These are phyloP conservation scores for Sceloporus undulatus DNA, from an alignment of 2,113 vertebrate species.

Conservation along the genomic window DNA sequence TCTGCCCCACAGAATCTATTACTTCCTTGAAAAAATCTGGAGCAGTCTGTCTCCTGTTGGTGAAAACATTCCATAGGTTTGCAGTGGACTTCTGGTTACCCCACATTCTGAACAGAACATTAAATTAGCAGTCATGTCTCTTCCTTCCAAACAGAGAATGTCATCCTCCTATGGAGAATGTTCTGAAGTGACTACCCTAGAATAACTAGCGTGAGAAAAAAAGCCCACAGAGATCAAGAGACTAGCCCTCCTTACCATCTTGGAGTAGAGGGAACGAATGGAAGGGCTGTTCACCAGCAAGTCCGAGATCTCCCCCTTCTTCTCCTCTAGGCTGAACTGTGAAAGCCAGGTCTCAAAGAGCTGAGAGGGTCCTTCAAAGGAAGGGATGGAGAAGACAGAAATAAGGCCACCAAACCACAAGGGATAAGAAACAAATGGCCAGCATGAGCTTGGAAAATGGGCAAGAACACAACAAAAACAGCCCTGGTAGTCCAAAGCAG, in stretches of 20 bases:
- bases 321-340: slow-evolving; percentile 89
- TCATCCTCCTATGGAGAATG: background rate
- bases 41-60: too few species aligned
- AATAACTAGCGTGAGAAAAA: background rate
- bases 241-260: slow-evolving; percentile 86
- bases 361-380: slow-evolving; percentile 85
- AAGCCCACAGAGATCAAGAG: background rate
- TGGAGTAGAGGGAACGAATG: slow-evolving; percentile 94
- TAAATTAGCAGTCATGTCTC: background rate
- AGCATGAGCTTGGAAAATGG: background rate
- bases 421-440: background rate
- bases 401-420: background rate
- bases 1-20: too few species aligned
- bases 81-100: too few species aligned
- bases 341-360: slow-evolving; percentile 91
- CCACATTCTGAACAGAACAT: too few species aligned
- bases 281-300: slow-evolving; percentile 93
- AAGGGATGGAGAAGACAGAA: background rate
- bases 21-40: too few species aligned
- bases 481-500: background rate
- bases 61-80: too few species aligned
- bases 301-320: slow-evolving; percentile 92
- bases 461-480: background rate
- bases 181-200: background rate
- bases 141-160: background rate